Conservation (phyloP, 2,888 invertebrate genomes). For the Pseudococcus longispinus region DNA sequence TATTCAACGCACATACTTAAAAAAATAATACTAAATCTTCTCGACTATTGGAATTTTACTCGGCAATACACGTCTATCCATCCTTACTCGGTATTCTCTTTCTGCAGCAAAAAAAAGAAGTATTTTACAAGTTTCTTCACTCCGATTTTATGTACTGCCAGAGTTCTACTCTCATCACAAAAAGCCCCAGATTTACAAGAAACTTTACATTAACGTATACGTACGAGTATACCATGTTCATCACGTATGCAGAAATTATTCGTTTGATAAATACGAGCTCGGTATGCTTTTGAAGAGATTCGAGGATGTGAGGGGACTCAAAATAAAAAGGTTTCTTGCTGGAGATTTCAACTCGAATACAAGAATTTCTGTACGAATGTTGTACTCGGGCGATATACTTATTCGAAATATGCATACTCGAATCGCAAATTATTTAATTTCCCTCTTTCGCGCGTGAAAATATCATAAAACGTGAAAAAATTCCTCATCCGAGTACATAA, state of each 20-base stretch:
- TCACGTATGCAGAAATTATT: slow-evolving; percentile 18
- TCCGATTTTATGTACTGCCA: not conserved
- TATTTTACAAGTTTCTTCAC: slow-evolving; percentile 35
- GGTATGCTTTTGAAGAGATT: not conserved
- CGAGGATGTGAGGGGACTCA: not conserved
- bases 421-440: not conserved
- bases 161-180: slow-evolving; percentile 28
- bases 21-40: slow-evolving; percentile 44
- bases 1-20: slow-evolving; percentile 45
- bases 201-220: not conserved
- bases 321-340: not conserved
- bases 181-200: not conserved
- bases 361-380: not conserved
- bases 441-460: not conserved
- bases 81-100: not conserved
- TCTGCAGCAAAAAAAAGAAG: not conserved
- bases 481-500: not conserved
- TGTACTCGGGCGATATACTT: too few relatives aligned
- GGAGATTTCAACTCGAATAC: not conserved
- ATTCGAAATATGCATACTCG: not conserved
- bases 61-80: not conserved
- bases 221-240: not conserved
- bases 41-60: slow-evolving; percentile 23
- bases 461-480: not conserved
- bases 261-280: not conserved